These are phyloP conservation scores for Cremastinae sp. DNA, from an alignment of 2,888 invertebrate species.

Conservation along the genomic window DNA sequence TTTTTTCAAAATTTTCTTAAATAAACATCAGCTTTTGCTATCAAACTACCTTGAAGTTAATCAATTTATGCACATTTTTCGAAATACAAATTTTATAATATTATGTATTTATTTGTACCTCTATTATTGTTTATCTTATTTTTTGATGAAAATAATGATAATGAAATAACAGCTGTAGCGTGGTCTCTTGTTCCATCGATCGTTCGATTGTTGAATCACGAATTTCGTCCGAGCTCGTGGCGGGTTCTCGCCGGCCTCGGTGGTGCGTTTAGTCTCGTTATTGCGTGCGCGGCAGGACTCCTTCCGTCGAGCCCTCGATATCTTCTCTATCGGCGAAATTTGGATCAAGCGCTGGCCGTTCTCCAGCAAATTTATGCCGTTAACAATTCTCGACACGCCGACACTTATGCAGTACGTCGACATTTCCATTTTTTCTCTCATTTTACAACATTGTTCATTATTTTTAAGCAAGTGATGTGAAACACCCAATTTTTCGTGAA, in stretches of 20 bases:
- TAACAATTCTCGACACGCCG: slow-evolving; percentile 80
- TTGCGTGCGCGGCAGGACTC: slow-evolving; percentile 78
- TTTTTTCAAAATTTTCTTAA: too few species aligned
- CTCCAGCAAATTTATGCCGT: slow-evolving; percentile 81
- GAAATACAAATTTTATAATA: too few species aligned
- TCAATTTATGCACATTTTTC: too few species aligned
- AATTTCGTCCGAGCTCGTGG: slow-evolving; percentile 79
- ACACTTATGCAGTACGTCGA: slow-evolving; percentile 77
- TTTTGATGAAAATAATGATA: neutral
- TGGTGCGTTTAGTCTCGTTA: slow-evolving; percentile 77
- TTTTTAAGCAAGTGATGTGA: too few species aligned
- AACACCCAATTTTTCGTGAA: too few species aligned
- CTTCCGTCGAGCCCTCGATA: slow-evolving; percentile 80
- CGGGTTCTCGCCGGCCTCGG: slow-evolving; percentile 77
- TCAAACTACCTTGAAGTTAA: too few species aligned
- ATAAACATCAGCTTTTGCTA: too few species aligned
- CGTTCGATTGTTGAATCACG: slow-evolving; percentile 66
- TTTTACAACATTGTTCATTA: too few species aligned
- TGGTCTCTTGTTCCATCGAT: slow-evolving; percentile 72
- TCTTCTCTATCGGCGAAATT: slow-evolving; percentile 75
- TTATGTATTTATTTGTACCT: too few species aligned
- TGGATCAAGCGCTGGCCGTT: slow-evolving; percentile 75
- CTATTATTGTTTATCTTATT: too few species aligned
- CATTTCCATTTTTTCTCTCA: neutral
- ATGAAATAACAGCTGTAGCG: slow-evolving; percentile 64